Percentiles rank a stretch among this genome's conserved stretches.
Conservation (phyloP, 1,140 invertebrate genomes). For the Brachionus asplanchnoidis region DNA sequence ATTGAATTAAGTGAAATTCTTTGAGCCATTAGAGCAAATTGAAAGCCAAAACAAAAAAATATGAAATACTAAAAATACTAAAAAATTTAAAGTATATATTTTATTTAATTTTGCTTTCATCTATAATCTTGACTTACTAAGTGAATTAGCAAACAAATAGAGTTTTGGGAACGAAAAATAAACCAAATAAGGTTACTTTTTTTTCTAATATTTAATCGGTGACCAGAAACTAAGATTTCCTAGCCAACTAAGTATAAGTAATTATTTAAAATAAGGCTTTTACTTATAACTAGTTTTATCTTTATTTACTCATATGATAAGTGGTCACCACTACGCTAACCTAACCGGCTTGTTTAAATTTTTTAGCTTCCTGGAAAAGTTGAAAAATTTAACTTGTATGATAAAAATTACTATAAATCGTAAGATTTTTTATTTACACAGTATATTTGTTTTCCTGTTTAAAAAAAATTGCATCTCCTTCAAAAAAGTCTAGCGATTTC, state of each 20-base stretch:
- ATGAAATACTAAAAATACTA: background rate
- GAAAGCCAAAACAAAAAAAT: background rate
- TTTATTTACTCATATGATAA: background rate
- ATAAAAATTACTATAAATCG: background rate
- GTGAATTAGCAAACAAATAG: constrained; percentile 10
- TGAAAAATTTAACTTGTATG: background rate
- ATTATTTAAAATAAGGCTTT: background rate
- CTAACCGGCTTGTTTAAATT: background rate
- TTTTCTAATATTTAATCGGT: background rate
- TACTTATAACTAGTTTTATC: background rate
- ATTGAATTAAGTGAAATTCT: background rate
- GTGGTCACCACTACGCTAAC: background rate
- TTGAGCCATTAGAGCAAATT: background rate
- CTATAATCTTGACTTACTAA: constrained; percentile 21
- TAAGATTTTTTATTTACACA: background rate
- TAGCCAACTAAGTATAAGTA: background rate
- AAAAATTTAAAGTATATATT: background rate
- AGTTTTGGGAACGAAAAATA: background rate
- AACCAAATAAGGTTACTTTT: background rate
- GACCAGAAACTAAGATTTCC: background rate
- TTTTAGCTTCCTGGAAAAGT: background rate
- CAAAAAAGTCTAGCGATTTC: background rate
- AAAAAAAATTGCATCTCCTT: background rate
- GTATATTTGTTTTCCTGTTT: background rate
- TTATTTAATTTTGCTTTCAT: background rate